Conservation (phyloP, 2,797 vertebrate genomes). For the Chrysocyon brachyurus region DNA sequence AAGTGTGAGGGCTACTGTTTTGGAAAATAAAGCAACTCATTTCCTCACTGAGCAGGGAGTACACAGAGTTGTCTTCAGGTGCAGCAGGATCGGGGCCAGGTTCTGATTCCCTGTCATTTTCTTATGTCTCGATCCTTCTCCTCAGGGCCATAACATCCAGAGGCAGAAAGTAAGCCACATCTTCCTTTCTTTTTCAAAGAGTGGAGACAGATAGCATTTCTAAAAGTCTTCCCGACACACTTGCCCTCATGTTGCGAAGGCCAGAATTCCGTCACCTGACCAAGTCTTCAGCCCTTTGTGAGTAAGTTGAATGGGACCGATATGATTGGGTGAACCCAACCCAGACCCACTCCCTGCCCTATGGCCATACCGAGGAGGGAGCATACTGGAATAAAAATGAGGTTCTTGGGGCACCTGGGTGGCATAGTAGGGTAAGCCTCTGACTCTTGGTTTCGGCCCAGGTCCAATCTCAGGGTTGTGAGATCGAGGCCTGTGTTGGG, state of each 20-base stretch:
- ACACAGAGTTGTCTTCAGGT: background rate
- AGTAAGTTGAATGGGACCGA: background rate
- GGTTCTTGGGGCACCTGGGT: background rate
- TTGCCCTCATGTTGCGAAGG: background rate
- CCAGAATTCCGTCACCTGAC: background rate
- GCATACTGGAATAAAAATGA: background rate
- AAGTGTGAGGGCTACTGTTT: background rate
- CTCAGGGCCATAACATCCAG: background rate
- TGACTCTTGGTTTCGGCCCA: background rate
- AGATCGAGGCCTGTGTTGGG: background rate
- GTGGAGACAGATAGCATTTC: background rate
- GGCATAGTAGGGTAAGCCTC: background rate
- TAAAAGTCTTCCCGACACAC: background rate
- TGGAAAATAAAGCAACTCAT: background rate
- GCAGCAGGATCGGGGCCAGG: background rate
- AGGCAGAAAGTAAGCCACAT: background rate
- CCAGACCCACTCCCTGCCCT: background rate
- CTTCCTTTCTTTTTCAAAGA: conserved; percentile 14
- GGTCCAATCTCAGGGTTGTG: background rate
- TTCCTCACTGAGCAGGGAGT: background rate
- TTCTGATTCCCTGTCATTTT: background rate
- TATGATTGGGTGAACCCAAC: background rate
- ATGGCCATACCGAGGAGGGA: background rate
- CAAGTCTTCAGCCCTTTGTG: background rate
- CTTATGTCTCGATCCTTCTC: background rate